phyloP scores from a whole-genome alignment of 1,140 invertebrate species.

The Drosophila arizonae region DNA sequence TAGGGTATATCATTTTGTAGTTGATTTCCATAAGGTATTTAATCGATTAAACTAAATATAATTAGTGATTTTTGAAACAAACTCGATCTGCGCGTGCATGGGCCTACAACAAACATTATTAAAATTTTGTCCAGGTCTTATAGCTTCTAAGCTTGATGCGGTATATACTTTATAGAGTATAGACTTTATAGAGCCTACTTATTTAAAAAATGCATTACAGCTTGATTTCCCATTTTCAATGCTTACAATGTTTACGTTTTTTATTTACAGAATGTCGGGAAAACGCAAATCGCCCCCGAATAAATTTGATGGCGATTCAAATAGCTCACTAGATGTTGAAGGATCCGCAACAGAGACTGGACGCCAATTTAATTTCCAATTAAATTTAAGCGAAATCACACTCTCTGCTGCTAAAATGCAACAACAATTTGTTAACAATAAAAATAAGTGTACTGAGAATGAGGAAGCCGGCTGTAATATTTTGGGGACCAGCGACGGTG shows the following conservation, averaged over 20 bases:
- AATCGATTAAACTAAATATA: too few relatives aligned
- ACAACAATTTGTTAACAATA: constrained; percentile 33
- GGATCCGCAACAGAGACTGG: not conserved
- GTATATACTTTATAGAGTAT: too few relatives aligned
- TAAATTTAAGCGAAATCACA: constrained; percentile 1
- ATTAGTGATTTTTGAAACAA: too few relatives aligned
- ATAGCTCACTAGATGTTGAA: constrained; percentile 21
- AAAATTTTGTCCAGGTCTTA: too few relatives aligned
- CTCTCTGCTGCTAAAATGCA: constrained; percentile 24
- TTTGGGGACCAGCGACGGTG: not conserved
- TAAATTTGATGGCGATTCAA: constrained; percentile 44
- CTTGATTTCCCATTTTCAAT: not conserved
- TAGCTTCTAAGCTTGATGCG: too few relatives aligned
- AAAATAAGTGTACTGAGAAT: constrained; percentile 21
- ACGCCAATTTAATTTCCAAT: not conserved
- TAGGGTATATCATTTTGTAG: too few relatives aligned
- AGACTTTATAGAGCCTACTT: too few relatives aligned
- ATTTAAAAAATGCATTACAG: not conserved
- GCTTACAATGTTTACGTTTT: not conserved
- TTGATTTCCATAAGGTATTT: too few relatives aligned
- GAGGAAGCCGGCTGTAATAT: constrained; percentile 1
- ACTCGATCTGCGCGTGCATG: too few relatives aligned
- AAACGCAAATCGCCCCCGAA: constrained; percentile 53
- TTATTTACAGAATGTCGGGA: constrained; percentile 45
- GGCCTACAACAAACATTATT: too few relatives aligned